Conservation (phyloP, 2,797 vertebrate species). For the Crypturellus tataupa region DNA sequence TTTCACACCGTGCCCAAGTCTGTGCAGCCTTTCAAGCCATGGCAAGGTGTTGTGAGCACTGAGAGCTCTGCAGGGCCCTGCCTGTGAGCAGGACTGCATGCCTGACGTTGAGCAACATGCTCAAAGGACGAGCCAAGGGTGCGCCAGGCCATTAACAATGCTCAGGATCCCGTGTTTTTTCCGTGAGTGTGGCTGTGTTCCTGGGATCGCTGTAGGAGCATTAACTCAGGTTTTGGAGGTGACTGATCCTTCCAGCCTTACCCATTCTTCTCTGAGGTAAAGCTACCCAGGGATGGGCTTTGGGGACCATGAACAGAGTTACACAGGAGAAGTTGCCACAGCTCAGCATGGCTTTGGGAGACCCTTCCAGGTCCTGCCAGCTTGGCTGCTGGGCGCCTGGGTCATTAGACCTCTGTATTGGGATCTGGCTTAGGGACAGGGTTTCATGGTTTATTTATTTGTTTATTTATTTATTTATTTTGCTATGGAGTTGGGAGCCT, state of each 20-base stretch:
- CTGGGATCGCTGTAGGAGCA: not conserved
- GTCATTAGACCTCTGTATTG: not conserved
- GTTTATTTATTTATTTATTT: not conserved
- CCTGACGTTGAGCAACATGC: not conserved
- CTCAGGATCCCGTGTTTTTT: not conserved
- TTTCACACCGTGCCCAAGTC: not conserved
- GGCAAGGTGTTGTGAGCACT: not conserved
- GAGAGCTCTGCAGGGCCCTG: not conserved
- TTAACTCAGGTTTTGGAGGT: not conserved
- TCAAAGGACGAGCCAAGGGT: not conserved
- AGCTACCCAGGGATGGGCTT: not conserved
- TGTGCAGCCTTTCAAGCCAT: not conserved
- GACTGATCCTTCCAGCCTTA: not conserved
- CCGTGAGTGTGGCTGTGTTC: not conserved
- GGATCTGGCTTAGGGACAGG: not conserved
- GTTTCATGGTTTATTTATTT: not conserved
- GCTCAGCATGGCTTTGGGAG: accelerated
- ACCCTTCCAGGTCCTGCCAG: not conserved
- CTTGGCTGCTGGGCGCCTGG: not conserved
- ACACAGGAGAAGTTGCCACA: not conserved
- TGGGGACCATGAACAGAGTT: not conserved
- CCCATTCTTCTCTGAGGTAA: not conserved
- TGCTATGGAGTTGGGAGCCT: not conserved
- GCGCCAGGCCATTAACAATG: not conserved
- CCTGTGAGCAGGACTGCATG: not conserved